Evolutionary conservation across 2,888 invertebrate species (phyloP).

Genomic region (Acrobasis repandana): DNA sequence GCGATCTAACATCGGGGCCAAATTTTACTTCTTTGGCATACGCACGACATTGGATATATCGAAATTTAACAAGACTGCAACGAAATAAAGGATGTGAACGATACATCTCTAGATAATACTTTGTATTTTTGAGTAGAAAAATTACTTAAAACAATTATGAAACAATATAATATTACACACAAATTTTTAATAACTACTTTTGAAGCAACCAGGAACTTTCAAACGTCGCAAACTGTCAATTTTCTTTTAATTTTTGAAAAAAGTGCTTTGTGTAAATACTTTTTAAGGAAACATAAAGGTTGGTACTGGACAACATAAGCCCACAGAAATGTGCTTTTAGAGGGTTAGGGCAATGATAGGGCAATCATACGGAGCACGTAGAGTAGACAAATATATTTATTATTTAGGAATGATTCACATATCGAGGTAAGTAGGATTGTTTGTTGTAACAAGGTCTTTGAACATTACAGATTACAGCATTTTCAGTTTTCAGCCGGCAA

Average conservation of each 20-base stretch:
- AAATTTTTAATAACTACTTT: background rate
- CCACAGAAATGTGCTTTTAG: no score
- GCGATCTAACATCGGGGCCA: conserved; percentile 96
- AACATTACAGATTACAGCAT: no score
- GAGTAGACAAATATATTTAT: no score
- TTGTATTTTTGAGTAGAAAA: conserved; percentile 29
- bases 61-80: conserved; percentile 30
- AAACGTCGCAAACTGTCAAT: background rate
- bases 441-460: no score
- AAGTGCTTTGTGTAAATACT: background rate
- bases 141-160: conserved; percentile 20
- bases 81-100: conserved; percentile 36
- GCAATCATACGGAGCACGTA: no score
- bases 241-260: conserved; percentile 6
- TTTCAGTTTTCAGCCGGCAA: no score
- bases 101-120: conserved; percentile 44
- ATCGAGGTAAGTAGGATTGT: no score
- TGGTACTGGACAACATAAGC: background rate
- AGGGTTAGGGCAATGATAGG: no score
- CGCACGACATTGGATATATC: conserved; percentile 35
- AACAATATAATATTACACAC: background rate
- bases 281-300: background rate
- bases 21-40: conserved; percentile 98
- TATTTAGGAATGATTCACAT: no score
- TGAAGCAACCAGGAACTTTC: background rate